Base-by-base conservation (phyloP, 2,797 vertebrate genomes). In the Knipowitschia caucasica region DNA sequence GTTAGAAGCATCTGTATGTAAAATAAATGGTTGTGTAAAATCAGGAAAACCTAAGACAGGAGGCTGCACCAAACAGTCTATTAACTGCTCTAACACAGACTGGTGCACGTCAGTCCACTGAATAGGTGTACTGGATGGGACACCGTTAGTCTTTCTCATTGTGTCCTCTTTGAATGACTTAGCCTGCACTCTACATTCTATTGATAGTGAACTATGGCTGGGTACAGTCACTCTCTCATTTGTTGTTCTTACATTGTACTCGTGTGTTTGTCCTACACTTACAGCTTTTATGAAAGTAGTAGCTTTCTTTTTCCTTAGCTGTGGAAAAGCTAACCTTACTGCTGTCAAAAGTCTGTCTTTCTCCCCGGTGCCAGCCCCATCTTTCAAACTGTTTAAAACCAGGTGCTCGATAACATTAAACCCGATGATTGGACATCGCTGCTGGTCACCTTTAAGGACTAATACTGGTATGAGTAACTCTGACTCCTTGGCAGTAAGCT, bases 171-270 rank as follows among this genome's bases (percentile, higher is more conserved):
- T 27, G n/a, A n/a, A n/a, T n/a, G n/a, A n/a, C n/a, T n/a, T n/a
- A n/a, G n/a, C n/a, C n/a, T n/a, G n/a, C n/a, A n/a, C n/a, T n/a
- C n/a, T n/a, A n/a, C n/a, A n/a, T n/a, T 15, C 38, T 7, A 40
- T 42, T 10, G 11, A 42, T 10, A 14, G 9, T 42, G 20, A 21
- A 42, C 39, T 24, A 11, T 42, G 39, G 12, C 20, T 44, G 24
- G 42, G 23, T 12, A 44, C 24, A 44, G 23, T 26, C 2, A 44
- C n/a, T 44, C 42, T 44, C 42, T 44, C 42, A 44, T 44, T 44
- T n/a, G 42, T 26, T 15, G 15, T 44, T 8, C 6, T 44, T 7
- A 43, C 40, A n/a, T 43, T 43, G 11, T 43, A 25, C 21, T 43
- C 21, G 3, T 23, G 21, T 23, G 18, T 23, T 20, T 40, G 38